These are phyloP conservation scores for Parochlus steinenii DNA, from an alignment of 2,888 invertebrate species.

Conservation along the genomic window DNA sequence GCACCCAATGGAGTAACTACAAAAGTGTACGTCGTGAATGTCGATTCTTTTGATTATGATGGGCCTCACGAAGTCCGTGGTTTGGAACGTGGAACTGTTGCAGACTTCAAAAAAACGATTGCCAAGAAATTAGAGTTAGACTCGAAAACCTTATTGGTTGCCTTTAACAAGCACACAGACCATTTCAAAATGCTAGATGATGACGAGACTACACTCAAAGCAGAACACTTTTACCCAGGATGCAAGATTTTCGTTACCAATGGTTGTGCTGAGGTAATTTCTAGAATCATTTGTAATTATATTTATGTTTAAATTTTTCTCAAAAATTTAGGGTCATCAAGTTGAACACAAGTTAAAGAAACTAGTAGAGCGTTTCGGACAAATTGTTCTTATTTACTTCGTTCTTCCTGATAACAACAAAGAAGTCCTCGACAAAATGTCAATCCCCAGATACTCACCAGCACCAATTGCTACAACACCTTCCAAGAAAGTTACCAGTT, in stretches of 20 bases:
- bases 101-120: conserved; percentile 39
- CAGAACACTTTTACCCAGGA: conserved; percentile 25
- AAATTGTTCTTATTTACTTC: conserved; percentile 25
- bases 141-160: conserved; percentile 29
- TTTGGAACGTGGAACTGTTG: conserved; percentile 36
- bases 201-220: conserved; percentile 26
- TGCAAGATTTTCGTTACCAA: conserved; percentile 36
- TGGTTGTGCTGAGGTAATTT: conserved; percentile 15
- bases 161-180: conserved; percentile 30
- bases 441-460: conserved; percentile 33
- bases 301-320: conserved; percentile 32
- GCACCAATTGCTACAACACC: conserved; percentile 8
- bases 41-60: conserved; percentile 40
- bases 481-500: conserved; percentile 6
- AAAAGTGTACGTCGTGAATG: conserved; percentile 44
- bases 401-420: conserved; percentile 43
- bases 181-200: conserved; percentile 26
- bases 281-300: no score
- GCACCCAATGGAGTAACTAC: conserved; percentile 41
- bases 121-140: conserved; percentile 32
- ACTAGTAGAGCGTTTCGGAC: conserved; percentile 7
- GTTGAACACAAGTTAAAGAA: conserved; percentile 24
- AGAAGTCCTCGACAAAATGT: conserved; percentile 32
- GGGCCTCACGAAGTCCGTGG: conserved; percentile 44
- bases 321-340: conserved; percentile 31